Conservation (phyloP, 2,888 invertebrate genomes). For the Tachina grossa region DNA sequence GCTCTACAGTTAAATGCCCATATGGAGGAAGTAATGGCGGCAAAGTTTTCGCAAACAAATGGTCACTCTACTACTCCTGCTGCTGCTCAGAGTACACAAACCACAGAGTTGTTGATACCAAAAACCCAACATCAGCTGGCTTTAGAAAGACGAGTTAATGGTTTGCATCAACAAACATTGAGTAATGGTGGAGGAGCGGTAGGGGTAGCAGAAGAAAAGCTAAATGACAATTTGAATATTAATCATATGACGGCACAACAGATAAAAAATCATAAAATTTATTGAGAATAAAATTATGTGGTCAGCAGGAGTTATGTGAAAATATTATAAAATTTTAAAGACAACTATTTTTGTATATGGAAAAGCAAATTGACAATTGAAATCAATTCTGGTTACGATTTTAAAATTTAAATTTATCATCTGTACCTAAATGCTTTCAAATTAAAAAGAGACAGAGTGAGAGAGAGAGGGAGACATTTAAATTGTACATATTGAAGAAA, state of each 20-base stretch:
- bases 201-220: slow-evolving; percentile 29
- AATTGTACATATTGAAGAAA: too few relatives aligned
- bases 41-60: slow-evolving; percentile 69
- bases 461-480: too few relatives aligned
- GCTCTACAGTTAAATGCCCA: slow-evolving; percentile 35
- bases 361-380: too few relatives aligned
- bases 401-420: too few relatives aligned
- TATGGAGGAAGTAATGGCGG: slow-evolving; percentile 58
- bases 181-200: neutral
- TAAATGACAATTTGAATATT: slow-evolving; percentile 58
- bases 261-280: slow-evolving; percentile 67
- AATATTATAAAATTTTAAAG: too few relatives aligned
- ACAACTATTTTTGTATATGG: too few relatives aligned
- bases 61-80: slow-evolving; percentile 49
- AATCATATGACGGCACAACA: slow-evolving; percentile 57
- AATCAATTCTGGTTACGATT: too few relatives aligned
- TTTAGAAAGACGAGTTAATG: slow-evolving; percentile 65
- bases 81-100: slow-evolving; percentile 11
- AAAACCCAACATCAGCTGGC: slow-evolving; percentile 62
- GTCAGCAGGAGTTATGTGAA: neutral
- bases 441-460: too few relatives aligned
- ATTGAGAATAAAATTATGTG: slow-evolving; percentile 48
- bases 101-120: slow-evolving; percentile 59
- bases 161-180: slow-evolving; percentile 34
- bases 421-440: too few relatives aligned